Evolutionary conservation across 2,797 vertebrate genomes (phyloP), one percentile per base, ranked within the genome.

Genomic region (Karalla daura): DNA sequence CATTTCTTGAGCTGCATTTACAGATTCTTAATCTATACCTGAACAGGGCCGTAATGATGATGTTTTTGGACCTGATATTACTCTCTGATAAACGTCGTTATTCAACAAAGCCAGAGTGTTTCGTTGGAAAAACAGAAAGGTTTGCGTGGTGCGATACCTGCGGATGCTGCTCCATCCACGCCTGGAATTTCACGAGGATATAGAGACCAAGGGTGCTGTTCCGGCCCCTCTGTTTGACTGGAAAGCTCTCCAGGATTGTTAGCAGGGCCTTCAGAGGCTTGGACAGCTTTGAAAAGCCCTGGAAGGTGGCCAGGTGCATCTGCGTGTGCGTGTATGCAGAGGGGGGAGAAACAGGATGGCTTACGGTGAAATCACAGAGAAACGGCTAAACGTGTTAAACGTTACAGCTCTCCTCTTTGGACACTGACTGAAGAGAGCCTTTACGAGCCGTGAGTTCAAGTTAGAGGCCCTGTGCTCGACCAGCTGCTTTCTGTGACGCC

Each of bases 141-240:
- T 15, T 18, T 28, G 15, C 32, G 37, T n/a, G 6, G 17, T 27
- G 7, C 4, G 37, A 18, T 80, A 91, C 90, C 87, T 88, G 77
- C 14, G 90, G 87, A 76, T 76, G 71, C 27, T 78, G 78, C 52
- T 84, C 80, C 47, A 87, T 50, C 94, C 93, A 95, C 12, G 32
- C 76, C 55, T 85, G 81, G 67, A 94, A 95, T 84, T 94, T 91
- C 13, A 67, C 39, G 18, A 95, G 79, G 58, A 95, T 47, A 8
- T 87, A 80, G 43, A 86, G 81, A 14, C 80, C 54, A 15, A 92
- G 68, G 17, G 86, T 91, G 62, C 83, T 73, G 61, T 82, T 76
- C n/a, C 84, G 88, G 54, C 86, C 78, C 71, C 85, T 94, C 78
- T 91, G 91, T 81, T 81, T 72, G 45, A 83, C 81, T 0, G 89